Conservation (phyloP, 2,113 vertebrate genomes). For the Zosterops pallidus region DNA sequence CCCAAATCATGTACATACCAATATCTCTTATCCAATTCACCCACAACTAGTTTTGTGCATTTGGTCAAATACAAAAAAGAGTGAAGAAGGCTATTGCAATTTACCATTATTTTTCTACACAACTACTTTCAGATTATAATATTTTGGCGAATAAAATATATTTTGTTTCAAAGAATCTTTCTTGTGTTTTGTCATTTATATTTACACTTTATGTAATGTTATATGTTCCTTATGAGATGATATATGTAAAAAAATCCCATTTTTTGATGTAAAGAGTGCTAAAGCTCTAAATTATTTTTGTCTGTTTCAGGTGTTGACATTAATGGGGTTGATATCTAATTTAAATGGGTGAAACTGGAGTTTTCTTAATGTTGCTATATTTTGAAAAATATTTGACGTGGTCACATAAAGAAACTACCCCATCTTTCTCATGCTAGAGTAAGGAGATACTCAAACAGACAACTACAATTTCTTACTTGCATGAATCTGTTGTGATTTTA, state of each 20-base stretch:
- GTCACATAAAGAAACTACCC: background rate
- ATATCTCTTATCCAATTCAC: background rate
- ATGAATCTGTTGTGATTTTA: background rate
- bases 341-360: background rate
- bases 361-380: background rate
- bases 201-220: background rate
- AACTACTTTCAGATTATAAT: background rate
- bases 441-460: fast-evolving
- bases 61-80: background rate
- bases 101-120: background rate
- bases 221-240: background rate
- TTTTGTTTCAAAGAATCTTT: background rate
- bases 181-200: background rate
- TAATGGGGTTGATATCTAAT: background rate
- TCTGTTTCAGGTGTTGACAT: background rate
- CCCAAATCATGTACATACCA: fast-evolving
- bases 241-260: background rate
- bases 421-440: background rate
- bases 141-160: background rate
- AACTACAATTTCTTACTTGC: background rate
- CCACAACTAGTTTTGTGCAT: background rate
- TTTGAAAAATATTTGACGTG: background rate
- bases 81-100: background rate
- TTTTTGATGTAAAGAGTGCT: background rate
- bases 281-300: background rate